Evolutionary conservation across 1,140 invertebrate species (phyloP).

Genomic region (Holcopasites calliopsidis): DNA sequence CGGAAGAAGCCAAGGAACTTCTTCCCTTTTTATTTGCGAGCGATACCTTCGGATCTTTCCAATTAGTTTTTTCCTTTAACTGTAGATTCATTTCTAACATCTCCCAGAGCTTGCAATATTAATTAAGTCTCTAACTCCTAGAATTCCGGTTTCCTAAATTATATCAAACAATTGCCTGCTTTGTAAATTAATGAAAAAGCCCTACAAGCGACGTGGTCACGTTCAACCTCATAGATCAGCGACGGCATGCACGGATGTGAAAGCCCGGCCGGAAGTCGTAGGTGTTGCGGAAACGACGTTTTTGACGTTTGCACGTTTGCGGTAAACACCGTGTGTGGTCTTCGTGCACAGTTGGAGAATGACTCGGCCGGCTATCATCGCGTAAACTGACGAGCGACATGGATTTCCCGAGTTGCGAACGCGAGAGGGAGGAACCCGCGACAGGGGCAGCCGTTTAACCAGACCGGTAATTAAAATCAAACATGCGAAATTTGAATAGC

Average conservation of each 20-base stretch:
- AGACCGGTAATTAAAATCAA: slow-evolving; percentile 41
- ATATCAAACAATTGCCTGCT: no score
- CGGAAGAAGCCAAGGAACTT: slow-evolving; percentile 24
- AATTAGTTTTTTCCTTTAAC: no score
- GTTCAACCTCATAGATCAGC: not conserved
- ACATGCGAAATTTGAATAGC: slow-evolving; percentile 17
- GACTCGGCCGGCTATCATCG: slow-evolving; percentile 38
- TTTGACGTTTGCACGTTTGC: slow-evolving; percentile 37
- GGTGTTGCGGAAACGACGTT: slow-evolving; percentile 30
- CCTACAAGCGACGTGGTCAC: no score
- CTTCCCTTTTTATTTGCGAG: not conserved
- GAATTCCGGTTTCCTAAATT: no score
- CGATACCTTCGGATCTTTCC: no score
- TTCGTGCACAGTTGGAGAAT: slow-evolving; percentile 33
- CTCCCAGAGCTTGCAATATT: no score
- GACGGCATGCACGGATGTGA: not conserved
- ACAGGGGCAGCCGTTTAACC: slow-evolving; percentile 26
- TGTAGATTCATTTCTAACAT: no score
- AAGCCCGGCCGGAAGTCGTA: slow-evolving; percentile 25
- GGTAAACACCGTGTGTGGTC: slow-evolving; percentile 23
- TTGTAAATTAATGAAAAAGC: no score
- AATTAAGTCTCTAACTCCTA: no score
- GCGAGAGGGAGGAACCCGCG: not conserved
- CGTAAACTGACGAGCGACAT: slow-evolving; percentile 35
- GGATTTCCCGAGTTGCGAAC: slow-evolving; percentile 37